Percentiles rank a stretch among this genome's conserved stretches.
These are phyloP conservation scores for Coelopa pilipes DNA, from an alignment of 2,888 invertebrate species.

Conservation along the genomic window DNA sequence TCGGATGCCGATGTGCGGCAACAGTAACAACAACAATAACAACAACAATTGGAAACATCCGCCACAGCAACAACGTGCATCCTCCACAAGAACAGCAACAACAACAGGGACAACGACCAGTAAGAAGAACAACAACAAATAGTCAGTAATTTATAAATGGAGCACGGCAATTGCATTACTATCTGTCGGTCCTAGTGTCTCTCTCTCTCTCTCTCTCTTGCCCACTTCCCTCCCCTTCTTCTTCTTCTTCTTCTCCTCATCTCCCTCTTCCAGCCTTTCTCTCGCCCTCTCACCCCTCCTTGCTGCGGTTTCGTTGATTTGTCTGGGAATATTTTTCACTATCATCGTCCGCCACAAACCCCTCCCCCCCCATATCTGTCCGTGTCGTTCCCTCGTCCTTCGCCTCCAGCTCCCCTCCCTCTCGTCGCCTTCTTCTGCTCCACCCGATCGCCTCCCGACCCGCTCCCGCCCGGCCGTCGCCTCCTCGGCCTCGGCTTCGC, in stretches of 20 bases:
- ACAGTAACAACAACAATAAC: neutral
- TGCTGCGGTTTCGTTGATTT: too few species aligned
- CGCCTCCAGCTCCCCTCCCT: too few species aligned
- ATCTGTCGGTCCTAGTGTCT: neutral
- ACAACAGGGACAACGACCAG: neutral
- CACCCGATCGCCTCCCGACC: too few species aligned
- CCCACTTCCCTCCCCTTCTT: neutral
- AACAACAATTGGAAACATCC: neutral
- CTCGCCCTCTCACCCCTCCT: too few species aligned
- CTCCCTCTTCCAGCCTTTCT: too few species aligned
- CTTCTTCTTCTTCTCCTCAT: neutral
- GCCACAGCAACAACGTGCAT: neutral
- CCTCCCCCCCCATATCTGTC: neutral
- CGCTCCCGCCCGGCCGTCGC: neutral
- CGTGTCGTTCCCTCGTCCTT: too few species aligned
- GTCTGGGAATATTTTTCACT: too few species aligned
- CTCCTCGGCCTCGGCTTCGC: neutral
- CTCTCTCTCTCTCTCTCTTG: conserved; percentile 12
- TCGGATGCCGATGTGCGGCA: conserved; percentile 13
- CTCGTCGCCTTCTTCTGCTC: too few species aligned
- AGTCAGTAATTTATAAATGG: conserved; percentile 35
- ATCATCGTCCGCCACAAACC: too few species aligned
- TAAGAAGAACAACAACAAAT: conserved; percentile 13
- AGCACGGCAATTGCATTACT: conserved; percentile 27
- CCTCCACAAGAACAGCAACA: neutral